Percentiles rank a stretch among this genome's conserved stretches.
phyloP scores from a whole-genome alignment of 2,797 vertebrate genomes.

The Siniperca undulata region DNA sequence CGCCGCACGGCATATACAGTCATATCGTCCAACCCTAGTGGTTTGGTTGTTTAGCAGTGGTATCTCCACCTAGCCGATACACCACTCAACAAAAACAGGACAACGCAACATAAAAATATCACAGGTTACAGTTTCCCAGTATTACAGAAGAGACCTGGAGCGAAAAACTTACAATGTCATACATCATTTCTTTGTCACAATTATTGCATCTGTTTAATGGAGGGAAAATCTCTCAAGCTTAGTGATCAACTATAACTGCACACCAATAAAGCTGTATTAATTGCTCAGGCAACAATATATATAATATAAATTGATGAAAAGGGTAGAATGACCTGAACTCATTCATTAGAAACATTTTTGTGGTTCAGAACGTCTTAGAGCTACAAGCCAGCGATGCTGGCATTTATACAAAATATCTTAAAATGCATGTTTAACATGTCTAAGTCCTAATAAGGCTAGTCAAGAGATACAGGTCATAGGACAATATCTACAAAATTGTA shows the following conservation, averaged over 20 bases:
- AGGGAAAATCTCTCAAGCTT: not conserved
- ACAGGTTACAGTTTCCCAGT: not conserved
- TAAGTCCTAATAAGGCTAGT: not conserved
- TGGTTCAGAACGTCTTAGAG: not conserved
- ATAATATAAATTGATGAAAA: not conserved
- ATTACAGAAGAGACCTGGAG: not conserved
- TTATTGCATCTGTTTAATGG: conserved; percentile 1
- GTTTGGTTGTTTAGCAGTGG: not conserved
- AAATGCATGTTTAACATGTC: not conserved
- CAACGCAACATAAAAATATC: not conserved
- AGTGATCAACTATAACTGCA: not conserved
- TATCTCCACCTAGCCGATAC: not conserved
- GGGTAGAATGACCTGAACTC: not conserved
- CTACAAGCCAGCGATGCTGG: not conserved
- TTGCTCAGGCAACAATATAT: not conserved
- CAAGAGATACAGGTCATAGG: not conserved
- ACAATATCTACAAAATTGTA: not conserved
- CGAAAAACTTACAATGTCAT: not conserved
- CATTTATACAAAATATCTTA: not conserved
- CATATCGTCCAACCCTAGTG: not conserved
- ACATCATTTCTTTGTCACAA: not conserved
- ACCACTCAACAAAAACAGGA: not conserved
- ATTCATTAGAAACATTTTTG: not conserved
- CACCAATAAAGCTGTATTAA: not conserved
- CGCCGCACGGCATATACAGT: too few relatives aligned